Evolutionary conservation across 1,140 invertebrate species (phyloP), one percentile per base, ranked within the genome.

Genomic region (Saccostrea glomerata): DNA sequence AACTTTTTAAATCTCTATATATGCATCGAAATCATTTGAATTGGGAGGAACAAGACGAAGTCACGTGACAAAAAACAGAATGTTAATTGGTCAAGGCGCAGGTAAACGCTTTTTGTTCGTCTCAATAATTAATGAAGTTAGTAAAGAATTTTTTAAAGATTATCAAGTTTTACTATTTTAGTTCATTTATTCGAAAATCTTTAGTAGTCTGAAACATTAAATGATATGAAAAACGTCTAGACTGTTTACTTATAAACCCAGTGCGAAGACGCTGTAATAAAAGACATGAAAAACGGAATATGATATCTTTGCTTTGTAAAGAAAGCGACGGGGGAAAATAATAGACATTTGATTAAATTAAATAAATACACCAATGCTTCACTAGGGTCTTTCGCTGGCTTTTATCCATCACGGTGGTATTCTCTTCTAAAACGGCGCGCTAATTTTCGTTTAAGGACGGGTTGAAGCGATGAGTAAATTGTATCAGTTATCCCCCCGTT

Each of bases 281-380:
- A 77, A 77, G 70, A 77, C 70, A 30, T 77, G 56, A 85, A 87
- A 25, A 60, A 63, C 63, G 89, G 84, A 89, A 89, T 70, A 40
- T 66, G 40, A 89, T 63, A 86, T 86, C 25, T 25, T 40, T 20
- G 20, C 58, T 54, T 77, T 86, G 77, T 82, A 87, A 30, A 58
- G 56, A 17, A 40, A 73, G 40, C 89, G 73, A 66, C 58, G 83
- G 86, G 89, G 70, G 9, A 58, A 54, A 36, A 56, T 90, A 90
- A 90, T 90, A 88, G 89, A 87, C 86, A 87, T 70, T 90, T 86
- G 82, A 90, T 90, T 90, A 87, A 90, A 90, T 90, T 86, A 90
- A 90, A 90, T 90, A 90, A 88, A 90, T 87, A 88, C 89, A 85
- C 84, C 54, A 56, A 84, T 25, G 82, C 82, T 54, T 84, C 17